These are phyloP conservation scores for Tryphoninae sp. DNA, from an alignment of 2,888 invertebrate species.

Conservation along the genomic window DNA sequence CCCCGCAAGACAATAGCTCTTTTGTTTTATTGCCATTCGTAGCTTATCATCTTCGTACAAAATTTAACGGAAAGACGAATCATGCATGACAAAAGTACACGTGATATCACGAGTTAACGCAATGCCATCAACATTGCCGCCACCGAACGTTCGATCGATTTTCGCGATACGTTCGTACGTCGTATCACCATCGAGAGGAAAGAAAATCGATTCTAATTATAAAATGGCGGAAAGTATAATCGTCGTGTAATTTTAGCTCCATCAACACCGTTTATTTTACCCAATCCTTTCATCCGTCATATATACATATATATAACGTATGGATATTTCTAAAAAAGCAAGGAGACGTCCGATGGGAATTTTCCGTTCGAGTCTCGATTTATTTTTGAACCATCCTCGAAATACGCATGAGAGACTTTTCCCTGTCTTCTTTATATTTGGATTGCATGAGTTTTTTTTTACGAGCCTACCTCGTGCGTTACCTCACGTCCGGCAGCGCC, in stretches of 20 bases:
- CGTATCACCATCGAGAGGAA: not conserved
- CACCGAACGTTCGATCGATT: conserved; percentile 46
- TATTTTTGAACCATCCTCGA: conserved; percentile 42
- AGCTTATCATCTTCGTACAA: not conserved
- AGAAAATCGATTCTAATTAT: conserved; percentile 57
- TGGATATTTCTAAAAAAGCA: conserved; percentile 27
- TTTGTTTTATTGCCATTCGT: not conserved
- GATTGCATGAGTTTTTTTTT: conserved; percentile 4
- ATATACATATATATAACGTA: not conserved
- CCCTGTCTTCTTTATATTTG: not conserved
- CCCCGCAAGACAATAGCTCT: not conserved
- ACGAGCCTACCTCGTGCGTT: conserved; percentile 9
- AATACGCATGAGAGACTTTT: conserved; percentile 28
- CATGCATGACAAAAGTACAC: conserved; percentile 41
- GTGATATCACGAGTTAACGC: conserved; percentile 56
- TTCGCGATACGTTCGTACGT: conserved; percentile 15
- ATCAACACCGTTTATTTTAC: not conserved
- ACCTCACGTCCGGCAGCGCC: not conserved
- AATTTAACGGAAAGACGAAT: conserved; percentile 26
- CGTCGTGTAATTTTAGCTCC: conserved; percentile 47
- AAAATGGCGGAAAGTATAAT: conserved; percentile 29
- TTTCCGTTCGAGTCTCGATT: not conserved
- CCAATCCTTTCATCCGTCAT: not conserved
- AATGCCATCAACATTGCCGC: conserved; percentile 48
- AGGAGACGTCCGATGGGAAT: not conserved